Evolutionary conservation across 1,140 invertebrate genomes (phyloP).

Genomic region (Pogonomyrmex barbatus): DNA sequence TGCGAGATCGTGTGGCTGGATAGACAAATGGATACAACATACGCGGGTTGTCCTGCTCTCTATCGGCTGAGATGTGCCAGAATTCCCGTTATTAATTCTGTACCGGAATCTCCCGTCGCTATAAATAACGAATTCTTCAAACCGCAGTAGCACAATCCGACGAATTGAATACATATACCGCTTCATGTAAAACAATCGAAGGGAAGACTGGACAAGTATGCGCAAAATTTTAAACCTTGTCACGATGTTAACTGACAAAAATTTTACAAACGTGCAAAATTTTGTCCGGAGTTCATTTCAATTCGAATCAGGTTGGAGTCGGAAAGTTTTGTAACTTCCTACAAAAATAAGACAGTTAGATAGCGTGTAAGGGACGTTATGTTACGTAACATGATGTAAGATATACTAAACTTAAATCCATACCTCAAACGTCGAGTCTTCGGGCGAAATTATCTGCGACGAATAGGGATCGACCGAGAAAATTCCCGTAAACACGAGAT

Average conservation of each 20-base stretch:
- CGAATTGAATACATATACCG: background rate
- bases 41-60: background rate
- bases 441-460: background rate
- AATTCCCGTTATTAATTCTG: constrained; percentile 53
- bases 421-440: background rate
- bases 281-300: background rate
- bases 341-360: background rate
- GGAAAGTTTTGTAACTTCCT: background rate
- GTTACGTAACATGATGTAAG: constrained; percentile 15
- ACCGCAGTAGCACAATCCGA: constrained; percentile 32
- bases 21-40: constrained; percentile 17
- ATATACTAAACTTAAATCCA: background rate
- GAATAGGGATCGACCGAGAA: background rate
- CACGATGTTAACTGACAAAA: background rate
- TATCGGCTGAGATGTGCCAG: constrained; percentile 45
- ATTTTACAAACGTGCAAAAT: background rate
- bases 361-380: background rate
- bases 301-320: background rate
- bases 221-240: background rate
- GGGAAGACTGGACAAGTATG: background rate
- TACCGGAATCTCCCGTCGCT: constrained; percentile 44
- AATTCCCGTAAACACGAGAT: constrained; percentile 26
- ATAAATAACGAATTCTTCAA: constrained; percentile 59
- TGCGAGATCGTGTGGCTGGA: constrained; percentile 22
- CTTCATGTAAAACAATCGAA: background rate